Conservation (phyloP, 2,113 vertebrate genomes). For the Pluvialis apricaria region DNA sequence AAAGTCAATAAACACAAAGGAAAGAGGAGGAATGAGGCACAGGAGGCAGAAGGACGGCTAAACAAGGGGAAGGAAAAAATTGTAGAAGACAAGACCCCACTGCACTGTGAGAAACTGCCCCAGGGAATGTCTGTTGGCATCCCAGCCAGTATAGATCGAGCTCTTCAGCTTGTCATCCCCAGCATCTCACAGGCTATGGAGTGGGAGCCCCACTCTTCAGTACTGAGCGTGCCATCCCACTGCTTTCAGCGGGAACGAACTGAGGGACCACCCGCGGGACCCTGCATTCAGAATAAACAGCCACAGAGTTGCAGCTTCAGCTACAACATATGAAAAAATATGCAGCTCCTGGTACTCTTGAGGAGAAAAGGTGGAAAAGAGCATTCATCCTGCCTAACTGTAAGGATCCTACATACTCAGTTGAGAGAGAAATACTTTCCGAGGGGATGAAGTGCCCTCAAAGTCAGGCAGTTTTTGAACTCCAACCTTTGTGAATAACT, state of each 20-base stretch:
- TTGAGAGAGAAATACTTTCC: neutral
- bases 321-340: rapidly evolving
- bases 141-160: neutral
- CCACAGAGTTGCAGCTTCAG: neutral
- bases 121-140: neutral
- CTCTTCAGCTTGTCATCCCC: neutral
- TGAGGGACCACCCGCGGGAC: rapidly evolving
- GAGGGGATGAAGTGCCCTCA: neutral
- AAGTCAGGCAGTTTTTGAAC: neutral
- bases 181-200: rapidly evolving
- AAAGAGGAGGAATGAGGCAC: neutral
- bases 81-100: neutral
- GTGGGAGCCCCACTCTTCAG: neutral
- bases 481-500: neutral
- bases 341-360: neutral
- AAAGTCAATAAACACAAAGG: neutral
- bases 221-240: rapidly evolving
- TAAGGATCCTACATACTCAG: neutral
- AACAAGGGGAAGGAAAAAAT: neutral
- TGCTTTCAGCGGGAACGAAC: neutral
- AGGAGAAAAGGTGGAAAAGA: neutral
- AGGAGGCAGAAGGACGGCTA: neutral
- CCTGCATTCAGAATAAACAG: neutral
- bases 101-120: neutral
- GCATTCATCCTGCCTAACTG: neutral